Conservation (phyloP, 2,888 invertebrate species). For the Idaea dimidiata region DNA sequence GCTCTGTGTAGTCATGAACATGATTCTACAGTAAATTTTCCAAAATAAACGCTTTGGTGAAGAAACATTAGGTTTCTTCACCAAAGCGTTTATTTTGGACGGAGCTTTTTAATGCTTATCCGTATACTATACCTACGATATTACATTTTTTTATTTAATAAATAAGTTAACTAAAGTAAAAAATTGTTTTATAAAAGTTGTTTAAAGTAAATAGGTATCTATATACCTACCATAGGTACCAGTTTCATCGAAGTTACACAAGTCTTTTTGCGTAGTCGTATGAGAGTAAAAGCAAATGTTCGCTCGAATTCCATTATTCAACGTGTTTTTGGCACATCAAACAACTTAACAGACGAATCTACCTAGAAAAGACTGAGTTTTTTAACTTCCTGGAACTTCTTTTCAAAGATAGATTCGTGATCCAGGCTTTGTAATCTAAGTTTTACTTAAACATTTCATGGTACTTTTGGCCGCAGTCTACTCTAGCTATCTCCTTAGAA, state of each 20-base stretch:
- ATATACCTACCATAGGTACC: not conserved
- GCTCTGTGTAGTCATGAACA: too few relatives aligned
- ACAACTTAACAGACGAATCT: not conserved
- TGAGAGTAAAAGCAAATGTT: slow-evolving; percentile 1
- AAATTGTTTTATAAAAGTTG: not conserved
- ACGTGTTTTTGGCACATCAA: not conserved
- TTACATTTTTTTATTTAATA: too few relatives aligned
- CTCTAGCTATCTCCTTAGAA: too few relatives aligned
- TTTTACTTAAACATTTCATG: not conserved
- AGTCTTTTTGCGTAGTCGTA: not conserved
- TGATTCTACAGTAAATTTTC: too few relatives aligned
- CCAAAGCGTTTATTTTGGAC: too few relatives aligned
- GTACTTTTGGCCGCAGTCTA: too few relatives aligned
- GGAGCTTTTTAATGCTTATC: too few relatives aligned
- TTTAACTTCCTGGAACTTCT: not conserved
- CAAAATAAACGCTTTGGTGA: too few relatives aligned
- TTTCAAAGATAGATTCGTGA: not conserved
- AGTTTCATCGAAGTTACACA: not conserved
- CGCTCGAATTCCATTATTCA: slow-evolving; percentile 1
- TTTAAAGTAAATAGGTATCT: not conserved
- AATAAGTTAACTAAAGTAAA: not conserved
- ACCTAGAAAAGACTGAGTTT: not conserved
- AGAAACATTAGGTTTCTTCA: too few relatives aligned
- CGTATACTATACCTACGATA: too few relatives aligned
- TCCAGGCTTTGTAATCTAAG: not conserved